phyloP scores from a whole-genome alignment of 2,113 vertebrate genomes.

The Malurus elegans region DNA sequence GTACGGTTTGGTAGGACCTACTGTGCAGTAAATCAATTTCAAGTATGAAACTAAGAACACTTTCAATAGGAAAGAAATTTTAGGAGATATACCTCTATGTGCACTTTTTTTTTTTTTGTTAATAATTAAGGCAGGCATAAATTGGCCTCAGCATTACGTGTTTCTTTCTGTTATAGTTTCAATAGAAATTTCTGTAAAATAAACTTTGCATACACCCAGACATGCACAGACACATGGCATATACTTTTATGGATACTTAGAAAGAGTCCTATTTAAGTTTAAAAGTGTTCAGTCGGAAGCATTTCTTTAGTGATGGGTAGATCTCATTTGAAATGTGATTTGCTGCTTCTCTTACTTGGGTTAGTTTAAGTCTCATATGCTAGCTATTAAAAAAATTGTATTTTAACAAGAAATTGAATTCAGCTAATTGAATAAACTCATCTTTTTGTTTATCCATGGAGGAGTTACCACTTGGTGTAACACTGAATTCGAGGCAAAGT shows the following conservation, averaged over 20 bases:
- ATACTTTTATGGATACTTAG: not conserved
- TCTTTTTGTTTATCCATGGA: not conserved
- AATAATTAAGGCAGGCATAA: not conserved
- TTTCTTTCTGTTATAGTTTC: not conserved
- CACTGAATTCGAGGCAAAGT: not conserved
- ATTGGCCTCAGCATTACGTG: not conserved
- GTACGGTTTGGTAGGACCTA: not conserved
- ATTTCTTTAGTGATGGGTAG: not conserved
- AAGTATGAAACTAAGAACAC: not conserved
- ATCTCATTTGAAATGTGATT: not conserved
- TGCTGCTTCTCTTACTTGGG: not conserved
- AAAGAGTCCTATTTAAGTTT: not conserved
- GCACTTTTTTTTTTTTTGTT: not conserved
- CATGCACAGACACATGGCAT: too few species aligned
- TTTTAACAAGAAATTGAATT: not conserved
- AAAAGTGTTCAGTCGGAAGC: not conserved
- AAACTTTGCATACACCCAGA: rapidly evolving
- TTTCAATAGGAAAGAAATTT: not conserved
- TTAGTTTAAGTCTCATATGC: not conserved
- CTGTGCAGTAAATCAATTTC: slow-evolving; percentile 4
- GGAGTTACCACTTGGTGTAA: not conserved
- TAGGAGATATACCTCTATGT: not conserved
- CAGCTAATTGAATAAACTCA: not conserved
- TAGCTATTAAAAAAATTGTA: not conserved
- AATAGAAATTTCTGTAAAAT: not conserved